Conservation (phyloP, 2,113 vertebrate genomes). For the Corvus cornix region DNA sequence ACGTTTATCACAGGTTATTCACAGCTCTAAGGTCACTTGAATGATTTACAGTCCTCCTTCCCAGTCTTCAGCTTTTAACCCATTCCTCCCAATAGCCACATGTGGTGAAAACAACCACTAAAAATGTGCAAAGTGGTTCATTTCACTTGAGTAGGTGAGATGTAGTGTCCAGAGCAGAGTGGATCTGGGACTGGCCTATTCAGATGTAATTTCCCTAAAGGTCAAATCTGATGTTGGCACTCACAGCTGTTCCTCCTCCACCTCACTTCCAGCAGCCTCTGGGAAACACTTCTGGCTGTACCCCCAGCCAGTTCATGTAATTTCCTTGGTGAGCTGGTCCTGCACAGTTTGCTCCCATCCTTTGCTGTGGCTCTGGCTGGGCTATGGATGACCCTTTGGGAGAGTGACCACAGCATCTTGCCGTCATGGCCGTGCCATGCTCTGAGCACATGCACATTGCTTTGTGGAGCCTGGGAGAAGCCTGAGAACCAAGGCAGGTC, state of each 20-base stretch:
- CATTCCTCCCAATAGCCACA: not conserved
- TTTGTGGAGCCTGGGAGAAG: not conserved
- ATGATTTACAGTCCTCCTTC: not conserved
- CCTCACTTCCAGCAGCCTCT: not conserved
- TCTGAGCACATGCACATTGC: fast-evolving
- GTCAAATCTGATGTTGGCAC: not conserved
- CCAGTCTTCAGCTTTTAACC: not conserved
- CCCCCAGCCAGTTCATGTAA: not conserved
- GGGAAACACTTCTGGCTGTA: not conserved
- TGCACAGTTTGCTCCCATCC: not conserved
- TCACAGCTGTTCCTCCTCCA: not conserved
- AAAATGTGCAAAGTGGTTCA: not conserved
- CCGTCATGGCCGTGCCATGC: fast-evolving
- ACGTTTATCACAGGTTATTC: not conserved
- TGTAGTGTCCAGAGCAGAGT: not conserved
- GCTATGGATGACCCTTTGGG: not conserved
- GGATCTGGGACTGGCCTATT: not conserved
- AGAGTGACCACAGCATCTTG: not conserved
- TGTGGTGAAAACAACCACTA: not conserved
- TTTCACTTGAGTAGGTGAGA: not conserved
- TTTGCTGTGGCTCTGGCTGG: not conserved
- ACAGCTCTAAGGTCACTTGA: not conserved
- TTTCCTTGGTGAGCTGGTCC: not conserved
- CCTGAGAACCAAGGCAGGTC: not conserved
- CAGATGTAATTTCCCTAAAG: not conserved